Conservation (phyloP, 2,797 vertebrate species). For the Coregonus suidteri region DNA sequence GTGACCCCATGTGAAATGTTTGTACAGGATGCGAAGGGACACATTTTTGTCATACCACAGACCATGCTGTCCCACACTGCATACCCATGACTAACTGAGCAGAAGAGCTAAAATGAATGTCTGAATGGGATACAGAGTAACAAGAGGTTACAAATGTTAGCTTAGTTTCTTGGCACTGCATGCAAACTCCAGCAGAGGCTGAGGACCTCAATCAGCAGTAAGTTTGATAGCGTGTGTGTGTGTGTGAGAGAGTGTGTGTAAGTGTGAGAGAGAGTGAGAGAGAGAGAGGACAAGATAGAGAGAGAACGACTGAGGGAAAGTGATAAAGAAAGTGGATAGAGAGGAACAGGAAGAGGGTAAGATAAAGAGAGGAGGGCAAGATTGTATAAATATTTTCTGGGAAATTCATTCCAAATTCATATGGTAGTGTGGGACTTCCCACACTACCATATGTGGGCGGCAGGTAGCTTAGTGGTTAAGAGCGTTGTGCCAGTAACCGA, state of each 20-base stretch:
- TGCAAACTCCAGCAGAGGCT: background rate
- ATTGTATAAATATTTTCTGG: constrained; percentile 23
- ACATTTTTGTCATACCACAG: background rate
- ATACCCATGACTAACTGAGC: background rate
- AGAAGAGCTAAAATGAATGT: background rate
- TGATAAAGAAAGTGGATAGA: constrained; percentile 42
- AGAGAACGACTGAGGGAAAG: too few species aligned
- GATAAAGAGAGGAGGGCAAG: constrained; percentile 37
- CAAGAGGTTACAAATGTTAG: background rate
- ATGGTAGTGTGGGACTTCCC: constrained; percentile 9
- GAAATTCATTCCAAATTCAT: constrained; percentile 50
- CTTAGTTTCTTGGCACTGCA: background rate
- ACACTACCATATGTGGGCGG: too few species aligned
- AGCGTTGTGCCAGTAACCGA: too few species aligned
- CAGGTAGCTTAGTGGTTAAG: too few species aligned
- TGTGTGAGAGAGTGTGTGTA: background rate
- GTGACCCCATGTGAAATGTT: background rate
- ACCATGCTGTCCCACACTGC: background rate
- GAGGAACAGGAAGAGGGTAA: constrained; percentile 32
- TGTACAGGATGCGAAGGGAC: background rate
- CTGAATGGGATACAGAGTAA: background rate
- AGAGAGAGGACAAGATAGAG: too few species aligned
- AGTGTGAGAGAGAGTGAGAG: background rate
- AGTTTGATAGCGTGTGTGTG: background rate
- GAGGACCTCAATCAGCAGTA: background rate